phyloP scores from a whole-genome alignment of 1,140 invertebrate genomes.

The Lepidurus apus region DNA sequence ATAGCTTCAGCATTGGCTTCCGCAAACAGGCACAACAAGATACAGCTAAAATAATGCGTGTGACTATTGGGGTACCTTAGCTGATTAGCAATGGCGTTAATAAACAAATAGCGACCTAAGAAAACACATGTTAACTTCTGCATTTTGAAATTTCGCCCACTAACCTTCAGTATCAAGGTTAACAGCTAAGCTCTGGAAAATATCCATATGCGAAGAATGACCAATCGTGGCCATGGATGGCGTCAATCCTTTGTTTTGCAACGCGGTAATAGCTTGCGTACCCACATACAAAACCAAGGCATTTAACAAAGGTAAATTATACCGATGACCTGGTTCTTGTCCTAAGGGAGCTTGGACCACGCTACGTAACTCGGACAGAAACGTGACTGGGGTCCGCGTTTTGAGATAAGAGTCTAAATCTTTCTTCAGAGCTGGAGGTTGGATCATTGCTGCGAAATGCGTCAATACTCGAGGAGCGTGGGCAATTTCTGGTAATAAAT shows the following conservation, averaged over 20 bases:
- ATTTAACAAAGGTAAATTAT: slow-evolving; percentile 95
- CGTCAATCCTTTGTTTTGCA: slow-evolving; percentile 76
- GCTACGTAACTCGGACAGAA: slow-evolving; percentile 82
- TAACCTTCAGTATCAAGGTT: slow-evolving; percentile 89
- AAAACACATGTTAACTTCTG: background rate
- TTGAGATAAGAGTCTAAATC: slow-evolving; percentile 96
- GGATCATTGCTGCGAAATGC: slow-evolving; percentile 82
- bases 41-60: slow-evolving; percentile 98
- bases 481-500: slow-evolving; percentile 79
- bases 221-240: slow-evolving; percentile 94
- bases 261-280: slow-evolving; percentile 86
- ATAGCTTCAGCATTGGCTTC: slow-evolving; percentile 96
- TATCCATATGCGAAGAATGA: slow-evolving; percentile 97
- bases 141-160: slow-evolving; percentile 7
- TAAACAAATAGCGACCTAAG: slow-evolving; percentile 76
- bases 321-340: slow-evolving; percentile 80
- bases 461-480: slow-evolving; percentile 79
- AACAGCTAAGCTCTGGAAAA: slow-evolving; percentile 97
- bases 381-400: slow-evolving; percentile 88
- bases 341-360: slow-evolving; percentile 64
- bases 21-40: slow-evolving; percentile 92
- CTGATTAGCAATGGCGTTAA: slow-evolving; percentile 98
- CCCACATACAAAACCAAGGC: slow-evolving; percentile 96
- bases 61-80: slow-evolving; percentile 97
- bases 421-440: slow-evolving; percentile 82